Evolutionary conservation across 2,113 vertebrate genomes (phyloP), one percentile per base, ranked within the genome.

Genomic region (Plecturocebus donacophilus): DNA sequence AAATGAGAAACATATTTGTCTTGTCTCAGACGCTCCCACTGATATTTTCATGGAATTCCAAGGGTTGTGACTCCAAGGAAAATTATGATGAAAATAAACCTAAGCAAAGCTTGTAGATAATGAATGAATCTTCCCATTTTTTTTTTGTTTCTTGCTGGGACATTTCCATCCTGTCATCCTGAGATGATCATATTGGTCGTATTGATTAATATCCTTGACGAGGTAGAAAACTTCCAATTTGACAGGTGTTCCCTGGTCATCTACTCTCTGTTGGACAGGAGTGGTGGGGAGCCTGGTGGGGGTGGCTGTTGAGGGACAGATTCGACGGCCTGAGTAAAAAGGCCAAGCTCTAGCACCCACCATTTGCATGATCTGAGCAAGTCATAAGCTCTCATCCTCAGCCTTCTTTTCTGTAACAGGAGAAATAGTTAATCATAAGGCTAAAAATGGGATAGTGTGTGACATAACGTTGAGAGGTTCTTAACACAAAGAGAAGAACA

Each of bases 51-150:
- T 27, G 84, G 35, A 88, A 84, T 89, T 58, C n/a, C 84, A 76
- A 93, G 58, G 12, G 42, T 85, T 87, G 87, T 30, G 35, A 76
- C 64, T 94, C 49, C n/a, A 38, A 54, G 89, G 49, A 92, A 94
- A 86, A 86, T 79, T 56, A 20, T 27, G 35, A 52, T 38, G 40
- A 90, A 68, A 92, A 35, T 32, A n/a, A 47, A 71, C 7, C 40
- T 68, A 35, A 27, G 32, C 8, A 38, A 68, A 92, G 40, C 11
- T 61, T 83, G 10, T 1, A 45, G 5, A 30, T 13, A 92, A 54
- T 12, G 7, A 14, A 66, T 9, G 14, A 38, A 25, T 35, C 58
- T 66, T 76, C 52, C 45, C 23, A 45, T 45, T 86, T 92, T 86
- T 49, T 47, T 66, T 64, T 87, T 76, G 75, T 84, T 68, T 91